phyloP scores from a whole-genome alignment of 2,113 vertebrate species.

The Callithrix jacchus region DNA sequence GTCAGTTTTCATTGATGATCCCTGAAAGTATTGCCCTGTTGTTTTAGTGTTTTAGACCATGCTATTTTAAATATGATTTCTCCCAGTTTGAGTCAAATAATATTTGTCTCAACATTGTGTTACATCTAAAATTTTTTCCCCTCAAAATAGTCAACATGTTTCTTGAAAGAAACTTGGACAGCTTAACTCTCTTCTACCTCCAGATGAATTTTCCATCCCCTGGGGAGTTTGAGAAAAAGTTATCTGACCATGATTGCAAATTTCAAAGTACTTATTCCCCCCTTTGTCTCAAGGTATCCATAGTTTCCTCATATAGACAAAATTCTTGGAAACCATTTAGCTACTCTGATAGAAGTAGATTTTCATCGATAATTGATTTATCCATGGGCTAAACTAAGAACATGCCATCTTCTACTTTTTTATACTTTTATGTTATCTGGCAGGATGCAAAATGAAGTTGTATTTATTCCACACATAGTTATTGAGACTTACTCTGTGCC shows the following conservation, averaged over 20 bases:
- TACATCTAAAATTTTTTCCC: not conserved
- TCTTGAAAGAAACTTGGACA: not conserved
- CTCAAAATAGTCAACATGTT: not conserved
- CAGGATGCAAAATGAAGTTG: not conserved
- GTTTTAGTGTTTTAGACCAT: not conserved
- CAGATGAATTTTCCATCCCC: not conserved
- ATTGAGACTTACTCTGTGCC: not conserved
- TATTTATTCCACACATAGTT: not conserved
- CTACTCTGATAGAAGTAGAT: not conserved
- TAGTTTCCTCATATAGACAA: not conserved
- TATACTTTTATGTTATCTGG: not conserved
- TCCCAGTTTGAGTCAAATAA: not conserved
- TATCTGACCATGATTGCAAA: not conserved
- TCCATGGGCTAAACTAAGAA: not conserved
- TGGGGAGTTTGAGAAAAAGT: not conserved
- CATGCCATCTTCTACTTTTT: not conserved
- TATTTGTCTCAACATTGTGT: not conserved
- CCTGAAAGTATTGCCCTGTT: not conserved
- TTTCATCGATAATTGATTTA: not conserved
- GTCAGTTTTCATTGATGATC: not conserved
- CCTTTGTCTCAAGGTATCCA: not conserved
- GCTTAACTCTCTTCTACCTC: not conserved
- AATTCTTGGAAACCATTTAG: not conserved
- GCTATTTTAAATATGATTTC: not conserved
- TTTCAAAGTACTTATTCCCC: not conserved